phyloP scores from a whole-genome alignment of 2,888 invertebrate species.

The Acrocyrtus sp. region DNA sequence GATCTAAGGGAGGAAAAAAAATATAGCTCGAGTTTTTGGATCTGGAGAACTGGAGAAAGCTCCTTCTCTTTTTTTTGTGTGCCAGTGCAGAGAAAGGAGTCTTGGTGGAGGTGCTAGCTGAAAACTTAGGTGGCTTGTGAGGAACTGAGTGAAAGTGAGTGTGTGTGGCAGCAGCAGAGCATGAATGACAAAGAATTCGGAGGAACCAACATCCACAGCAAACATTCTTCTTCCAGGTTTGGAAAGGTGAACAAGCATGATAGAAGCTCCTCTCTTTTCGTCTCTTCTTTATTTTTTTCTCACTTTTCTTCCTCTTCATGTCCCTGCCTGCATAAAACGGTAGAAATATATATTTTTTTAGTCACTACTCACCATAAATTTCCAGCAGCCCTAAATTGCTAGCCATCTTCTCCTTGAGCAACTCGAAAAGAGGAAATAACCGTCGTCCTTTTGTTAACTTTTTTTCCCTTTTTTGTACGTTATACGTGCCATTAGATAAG shows the following conservation, averaged over 20 bases:
- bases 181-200: slow-evolving; percentile 39
- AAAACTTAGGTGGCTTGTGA: neutral
- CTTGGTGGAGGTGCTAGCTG: no score
- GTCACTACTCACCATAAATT: no score
- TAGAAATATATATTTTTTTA: no score
- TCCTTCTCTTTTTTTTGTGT: neutral
- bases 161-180: no score
- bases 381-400: no score
- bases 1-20: no score
- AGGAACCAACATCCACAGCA: slow-evolving; percentile 26
- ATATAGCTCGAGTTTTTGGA: no score
- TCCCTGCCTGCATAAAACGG: slow-evolving; percentile 17
- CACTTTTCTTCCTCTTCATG: slow-evolving; percentile 12
- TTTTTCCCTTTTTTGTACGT: neutral
- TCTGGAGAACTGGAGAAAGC: no score
- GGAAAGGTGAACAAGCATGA: slow-evolving; percentile 47
- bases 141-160: neutral
- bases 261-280: slow-evolving; percentile 16
- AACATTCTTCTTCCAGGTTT: slow-evolving; percentile 46
- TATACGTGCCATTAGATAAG: slow-evolving; percentile 21
- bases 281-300: neutral
- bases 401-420: no score
- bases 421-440: no score
- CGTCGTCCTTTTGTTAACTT: neutral
- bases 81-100: no score